Base-by-base conservation (phyloP, 2,888 invertebrate genomes). In the Ramazzottius varieornatus region DNA sequence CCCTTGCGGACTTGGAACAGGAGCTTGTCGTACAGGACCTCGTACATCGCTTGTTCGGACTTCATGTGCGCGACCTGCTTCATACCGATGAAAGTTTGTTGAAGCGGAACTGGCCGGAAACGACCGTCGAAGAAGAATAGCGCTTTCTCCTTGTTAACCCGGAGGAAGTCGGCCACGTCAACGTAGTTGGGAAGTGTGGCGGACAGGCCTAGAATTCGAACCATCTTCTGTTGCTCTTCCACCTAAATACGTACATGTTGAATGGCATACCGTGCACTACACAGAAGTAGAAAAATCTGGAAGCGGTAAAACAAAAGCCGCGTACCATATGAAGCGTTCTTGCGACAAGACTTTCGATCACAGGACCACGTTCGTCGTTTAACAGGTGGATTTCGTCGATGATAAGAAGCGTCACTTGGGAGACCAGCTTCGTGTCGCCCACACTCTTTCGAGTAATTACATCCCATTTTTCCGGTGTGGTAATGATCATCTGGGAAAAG, bases 381-480 rank as follows among this genome's bases (percentile, higher is more conserved):
- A 99, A 79, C 33, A 99, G 80, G 76, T 96, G 94, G 0, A 96
- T 92, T 76, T 98, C 96, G 75, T 96, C 96, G 69, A 93, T 88
- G 71, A 98, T 98, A 2, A 98, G 78, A 32, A 98, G 80, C 71
- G 88, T 86, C 0, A 98, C 92, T 66, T 93, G 82, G 69, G 86
- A 86, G 0, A 90, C 86, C 40, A 96, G 79, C 65, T 87, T 86
- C 2, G 88, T 85, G 75, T 93, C 92, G 4, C 90, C 86, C 81
- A 75, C 76, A 64, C 76, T 75, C 71, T 99, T 99, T 69, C 98
- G 81, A 0, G 96, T 96, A 1, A 98, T 91, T 2, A 99, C 93
- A 75, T 99, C 98, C 96, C 98, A 98, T 73, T 99, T 99, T 77
- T 99, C 98, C 0, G 98, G 98, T 0, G 98, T 99, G 1, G 94